These are phyloP conservation scores for Pseudotriccus pelzelni DNA, from an alignment of 2,797 vertebrate species.

Conservation along the genomic window DNA sequence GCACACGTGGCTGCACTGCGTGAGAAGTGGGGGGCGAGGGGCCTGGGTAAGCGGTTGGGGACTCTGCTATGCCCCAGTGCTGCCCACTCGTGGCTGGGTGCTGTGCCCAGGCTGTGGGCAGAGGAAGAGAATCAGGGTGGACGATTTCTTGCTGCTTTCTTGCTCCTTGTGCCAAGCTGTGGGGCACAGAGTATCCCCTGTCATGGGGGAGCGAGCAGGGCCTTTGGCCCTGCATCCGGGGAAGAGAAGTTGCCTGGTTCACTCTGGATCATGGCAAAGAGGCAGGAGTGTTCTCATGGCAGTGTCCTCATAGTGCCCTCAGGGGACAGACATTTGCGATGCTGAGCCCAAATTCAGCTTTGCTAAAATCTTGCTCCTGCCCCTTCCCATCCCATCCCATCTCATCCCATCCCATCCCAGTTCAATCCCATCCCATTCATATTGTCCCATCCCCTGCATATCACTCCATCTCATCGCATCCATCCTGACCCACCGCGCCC, in stretches of 20 bases:
- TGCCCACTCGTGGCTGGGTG: background rate
- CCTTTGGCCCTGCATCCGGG: background rate
- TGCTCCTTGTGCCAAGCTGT: rapidly evolving
- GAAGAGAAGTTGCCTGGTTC: background rate
- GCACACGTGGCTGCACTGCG: background rate
- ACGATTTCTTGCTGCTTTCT: background rate
- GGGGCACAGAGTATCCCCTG: background rate
- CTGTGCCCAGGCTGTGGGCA: rapidly evolving
- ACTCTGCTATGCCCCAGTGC: rapidly evolving
- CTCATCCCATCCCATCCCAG: too few relatives aligned
- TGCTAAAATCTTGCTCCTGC: background rate
- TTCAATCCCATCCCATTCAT: too few relatives aligned
- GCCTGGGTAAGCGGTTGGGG: too few relatives aligned
- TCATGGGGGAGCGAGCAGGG: rapidly evolving
- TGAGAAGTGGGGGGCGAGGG: background rate
- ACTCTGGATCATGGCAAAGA: background rate
- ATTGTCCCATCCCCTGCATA: background rate
- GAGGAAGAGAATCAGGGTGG: background rate
- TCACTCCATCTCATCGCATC: too few relatives aligned
- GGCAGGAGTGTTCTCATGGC: background rate
- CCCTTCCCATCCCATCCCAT: too few relatives aligned
- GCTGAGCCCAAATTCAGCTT: background rate
- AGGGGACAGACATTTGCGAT: background rate
- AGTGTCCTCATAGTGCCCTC: background rate
- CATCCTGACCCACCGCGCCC: too few relatives aligned